phyloP scores from a whole-genome alignment of 1,140 invertebrate species.

The Aphelenchoides avenae region DNA sequence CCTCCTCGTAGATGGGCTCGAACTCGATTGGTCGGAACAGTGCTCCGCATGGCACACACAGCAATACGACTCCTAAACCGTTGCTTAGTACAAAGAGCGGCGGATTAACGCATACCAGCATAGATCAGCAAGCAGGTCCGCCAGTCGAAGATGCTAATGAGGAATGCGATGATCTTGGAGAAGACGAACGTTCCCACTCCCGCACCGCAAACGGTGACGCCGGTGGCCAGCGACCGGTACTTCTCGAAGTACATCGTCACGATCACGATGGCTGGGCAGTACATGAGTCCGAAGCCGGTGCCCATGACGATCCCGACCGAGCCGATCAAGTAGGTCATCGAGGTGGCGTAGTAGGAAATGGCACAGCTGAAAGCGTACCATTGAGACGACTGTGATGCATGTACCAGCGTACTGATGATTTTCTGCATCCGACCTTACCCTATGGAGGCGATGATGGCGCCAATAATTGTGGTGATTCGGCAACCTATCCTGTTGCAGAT shows the following conservation, averaged over 20 bases:
- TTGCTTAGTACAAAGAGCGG: no score
- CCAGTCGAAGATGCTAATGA: conserved; percentile 64
- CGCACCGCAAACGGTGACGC: conserved; percentile 72
- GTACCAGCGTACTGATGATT: not conserved
- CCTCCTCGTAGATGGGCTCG: conserved; percentile 65
- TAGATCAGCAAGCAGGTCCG: conserved; percentile 71
- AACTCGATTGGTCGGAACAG: conserved; percentile 69
- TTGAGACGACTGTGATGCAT: conserved; percentile 1
- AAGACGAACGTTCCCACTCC: conserved; percentile 78
- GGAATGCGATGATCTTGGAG: conserved; percentile 61
- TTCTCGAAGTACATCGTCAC: conserved; percentile 87
- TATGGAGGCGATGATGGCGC: conserved; percentile 72
- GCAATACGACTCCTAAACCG: conserved; percentile 38
- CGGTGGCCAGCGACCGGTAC: conserved; percentile 46
- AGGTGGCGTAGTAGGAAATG: conserved; percentile 47
- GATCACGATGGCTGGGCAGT: conserved; percentile 81
- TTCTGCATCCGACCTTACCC: conserved; percentile 61
- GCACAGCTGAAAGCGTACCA: conserved; percentile 62
- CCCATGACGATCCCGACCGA: conserved; percentile 74
- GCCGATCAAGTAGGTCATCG: conserved; percentile 75
- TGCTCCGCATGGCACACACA: conserved; percentile 75
- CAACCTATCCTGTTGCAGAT: conserved; percentile 90
- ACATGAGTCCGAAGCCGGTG: conserved; percentile 80
- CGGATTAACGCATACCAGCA: conserved; percentile 63
- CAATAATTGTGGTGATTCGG: conserved; percentile 77